These are phyloP conservation scores for Colostygia pectinataria DNA, from an alignment of 2,888 invertebrate species.

Conservation along the genomic window DNA sequence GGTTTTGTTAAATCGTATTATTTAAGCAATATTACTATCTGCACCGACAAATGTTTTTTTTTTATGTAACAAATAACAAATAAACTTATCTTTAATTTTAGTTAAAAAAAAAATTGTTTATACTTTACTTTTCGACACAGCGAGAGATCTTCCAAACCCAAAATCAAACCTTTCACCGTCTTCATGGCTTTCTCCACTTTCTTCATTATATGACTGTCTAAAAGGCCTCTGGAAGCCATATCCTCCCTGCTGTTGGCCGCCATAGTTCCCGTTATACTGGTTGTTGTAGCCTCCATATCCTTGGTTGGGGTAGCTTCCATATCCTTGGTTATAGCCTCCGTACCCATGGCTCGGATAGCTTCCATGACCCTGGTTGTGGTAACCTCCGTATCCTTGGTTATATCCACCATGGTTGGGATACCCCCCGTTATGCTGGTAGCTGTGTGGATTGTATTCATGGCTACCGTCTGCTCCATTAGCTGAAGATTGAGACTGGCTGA, in stretches of 20 bases:
- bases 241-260: slow-evolving; percentile 44
- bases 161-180: slow-evolving; percentile 42
- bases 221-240: slow-evolving; percentile 54
- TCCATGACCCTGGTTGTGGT: slow-evolving; percentile 34
- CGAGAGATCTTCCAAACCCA: slow-evolving; percentile 43
- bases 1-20: no score
- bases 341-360: slow-evolving; percentile 39
- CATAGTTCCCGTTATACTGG: slow-evolving; percentile 72
- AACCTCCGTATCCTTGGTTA: slow-evolving; percentile 34
- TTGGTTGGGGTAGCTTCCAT: slow-evolving; percentile 50
- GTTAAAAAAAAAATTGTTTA: not conserved
- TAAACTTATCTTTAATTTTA: no score
- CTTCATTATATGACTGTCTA: slow-evolving; percentile 48
- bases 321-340: slow-evolving; percentile 45
- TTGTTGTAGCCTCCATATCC: slow-evolving; percentile 61
- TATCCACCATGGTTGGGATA: slow-evolving; percentile 33
- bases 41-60: no score
- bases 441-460: slow-evolving; percentile 59
- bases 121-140: slow-evolving; percentile 33
- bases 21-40: no score
- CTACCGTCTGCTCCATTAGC: slow-evolving; percentile 64
- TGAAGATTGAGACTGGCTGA: slow-evolving; percentile 74
- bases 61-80: no score
- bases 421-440: slow-evolving; percentile 55
- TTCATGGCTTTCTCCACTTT: slow-evolving; percentile 40